Evolutionary conservation across 1,140 invertebrate genomes (phyloP), one percentile per base, ranked within the genome.

Genomic region (Watersipora subatra): DNA sequence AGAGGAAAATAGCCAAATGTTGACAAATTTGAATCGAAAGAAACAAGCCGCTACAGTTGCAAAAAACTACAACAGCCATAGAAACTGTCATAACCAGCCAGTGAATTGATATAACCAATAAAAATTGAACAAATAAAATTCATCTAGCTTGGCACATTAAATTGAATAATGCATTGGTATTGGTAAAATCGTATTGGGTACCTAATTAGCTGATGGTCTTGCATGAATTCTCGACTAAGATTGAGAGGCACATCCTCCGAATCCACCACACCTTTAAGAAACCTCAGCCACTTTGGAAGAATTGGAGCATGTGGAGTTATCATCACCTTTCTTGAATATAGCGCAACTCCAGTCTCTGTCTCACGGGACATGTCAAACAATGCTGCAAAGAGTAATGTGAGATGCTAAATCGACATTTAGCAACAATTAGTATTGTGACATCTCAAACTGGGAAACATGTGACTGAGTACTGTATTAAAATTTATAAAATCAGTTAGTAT

Each of bases 171-270:
- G n/a, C 34, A 46, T 46, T 46, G 34, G 7, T 12, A 12, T 7
- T n/a, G n/a, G n/a, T 46, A 46, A 7, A 46, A 12, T 12, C 34
- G n/a, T 12, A 46, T n/a, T n/a, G n/a, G n/a, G n/a, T 46, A 91
- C 89, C 85, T 85, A 66, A 98, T 95, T 1, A 97, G 83, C 26
- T 86, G 84, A 77, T 90, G 93, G 73, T 97, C 94, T 81, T 98
- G 95, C 19, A 98, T 81, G 55, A 98, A 82, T 80, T 98, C 95
- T 75, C 95, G 83, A 73, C 92, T 96, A 56, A 98, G 83, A 85
- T 98, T 97, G 22, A 98, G 82, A 12, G 94, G 95, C 83, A 98
- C 97, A 75, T 98, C 94, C 84, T 97, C 94, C 2, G 91, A 95
- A 82, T 97, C 94, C 7, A 97, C 91, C 26, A 97, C 93, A 76